Base-by-base conservation (phyloP, 64 coral and sea anemone species). In the Dendronephthya gigantea region DNA sequence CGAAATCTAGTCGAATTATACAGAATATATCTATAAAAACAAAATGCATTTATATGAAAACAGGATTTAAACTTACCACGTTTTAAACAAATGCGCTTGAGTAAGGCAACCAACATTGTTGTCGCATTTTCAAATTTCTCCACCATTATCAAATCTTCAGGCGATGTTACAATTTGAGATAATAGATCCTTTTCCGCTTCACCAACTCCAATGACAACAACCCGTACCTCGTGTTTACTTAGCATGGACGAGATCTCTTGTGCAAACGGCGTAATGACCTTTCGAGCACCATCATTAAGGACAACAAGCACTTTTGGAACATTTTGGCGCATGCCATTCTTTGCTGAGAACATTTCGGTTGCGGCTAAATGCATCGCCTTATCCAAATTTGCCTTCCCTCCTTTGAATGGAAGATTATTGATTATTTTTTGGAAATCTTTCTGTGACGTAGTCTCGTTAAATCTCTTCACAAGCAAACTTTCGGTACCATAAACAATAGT, bases 401-500 rank as follows among this genome's bases (percentile, higher is more conserved):
- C 72, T 39, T 79, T 34, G 27, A 79, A 79, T 2, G 72, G 72
- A 79, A 79, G 72, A 12, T 13, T 29, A 33, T 79, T 33, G 37
- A 79, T 39, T 6, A 35, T 12, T 16, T 8, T 33, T 19, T 34
- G 19, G 32, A 79, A 79, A 35, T 79, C 36, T 34, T 79, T 15
- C 15, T 36, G 36, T 34, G 72, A 36, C 36, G 2, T 79, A 19
- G 72, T 36, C 2, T 34, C 30, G 32, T 79, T 79, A 33, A 79
- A 79, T 48, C 40, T 89, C 35, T 83, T 62, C 38, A 52, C 87
- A 35, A 89, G 17, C 50, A 90, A 50, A 49, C 87, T 82, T 11
- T 84, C 85, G 27, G 85, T 84, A 50, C 84, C 82, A 75, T 93
- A 93, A 9, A 90, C 55, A 15, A 93, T 43, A 14, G 89, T 83